These are phyloP conservation scores for Dendronephthya gigantea DNA, from an alignment of 64 coral and sea anemone genomes.

Conservation along the genomic window DNA sequence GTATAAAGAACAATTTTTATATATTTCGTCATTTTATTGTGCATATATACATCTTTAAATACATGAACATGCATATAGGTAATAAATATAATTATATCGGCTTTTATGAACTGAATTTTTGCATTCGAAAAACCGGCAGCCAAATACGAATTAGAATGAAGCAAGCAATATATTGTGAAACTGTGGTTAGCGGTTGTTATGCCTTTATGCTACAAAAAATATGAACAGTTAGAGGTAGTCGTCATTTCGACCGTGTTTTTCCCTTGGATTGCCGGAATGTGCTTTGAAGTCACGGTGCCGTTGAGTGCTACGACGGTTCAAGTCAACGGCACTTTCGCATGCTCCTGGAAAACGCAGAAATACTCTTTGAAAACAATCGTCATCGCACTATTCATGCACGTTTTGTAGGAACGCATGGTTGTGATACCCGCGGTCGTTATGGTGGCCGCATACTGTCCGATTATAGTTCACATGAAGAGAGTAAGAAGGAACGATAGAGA, in stretches of 20 bases:
- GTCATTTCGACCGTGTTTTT: not conserved
- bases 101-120: too few relatives aligned
- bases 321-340: not conserved
- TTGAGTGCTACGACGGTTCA: not conserved
- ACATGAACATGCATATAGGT: too few relatives aligned
- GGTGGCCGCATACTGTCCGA: too few relatives aligned
- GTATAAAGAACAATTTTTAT: too few relatives aligned
- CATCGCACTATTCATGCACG: not conserved
- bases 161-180: too few relatives aligned
- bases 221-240: not conserved
- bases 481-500: too few relatives aligned
- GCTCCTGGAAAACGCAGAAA: not conserved
- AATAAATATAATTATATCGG: too few relatives aligned
- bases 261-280: not conserved
- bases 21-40: too few relatives aligned
- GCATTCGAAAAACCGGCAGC: too few relatives aligned
- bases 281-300: not conserved
- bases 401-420: not conserved
- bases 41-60: too few relatives aligned
- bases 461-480: too few relatives aligned
- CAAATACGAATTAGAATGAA: too few relatives aligned
- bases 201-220: not conserved
- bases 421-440: not conserved
- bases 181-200: conserved; percentile 38
- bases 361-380: not conserved